Evolutionary conservation across 23 tunicate genomes (phyloP), one percentile per base, ranked within the genome.

Genomic region (Halocynthia roretzi): DNA sequence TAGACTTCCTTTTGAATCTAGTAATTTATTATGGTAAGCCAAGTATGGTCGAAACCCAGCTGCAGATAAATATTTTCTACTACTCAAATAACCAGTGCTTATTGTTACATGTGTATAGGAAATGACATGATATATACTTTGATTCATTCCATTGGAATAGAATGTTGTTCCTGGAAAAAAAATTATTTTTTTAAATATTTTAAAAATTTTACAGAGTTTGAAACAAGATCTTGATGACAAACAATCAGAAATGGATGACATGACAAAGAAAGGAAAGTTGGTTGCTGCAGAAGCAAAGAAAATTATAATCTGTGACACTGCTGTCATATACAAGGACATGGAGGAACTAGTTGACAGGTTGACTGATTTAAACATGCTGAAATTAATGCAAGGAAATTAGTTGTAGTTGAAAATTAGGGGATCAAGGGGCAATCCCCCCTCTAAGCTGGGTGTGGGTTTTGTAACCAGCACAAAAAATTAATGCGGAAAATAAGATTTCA

Each of bases 191-290:
- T 15, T 18, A 2, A 15, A 15, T 15, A 18, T 60, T 15, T 68
- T 1, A 21, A 68, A 1, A 50, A 0, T 12, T 31, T 44, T 71
- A 21, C 80, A 91, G 97, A 44, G 61, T 6, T 64, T 92, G 75
- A 92, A 92, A 67, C 74, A 82, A 52, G 92, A 86, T 10, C 81
- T 92, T 15, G 87, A 92, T 40, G 98, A 86, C 53, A 85, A 86
- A 58, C 98, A 92, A 75, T 79, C 86, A 5, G 22, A 74, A 55
- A 92, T 92, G 98, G 98, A 92, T 74, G 87, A 86, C 20, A 66
- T 92, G 69, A 83, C 68, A 15, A 54, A 62, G 51, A 82, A 82
- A 22, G 98, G 98, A 17, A 92, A 92, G 62, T 50, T 72, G 49
- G 83, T 79, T 19, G 80, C 97, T 10, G 74, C 83, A 61, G 86